phyloP scores from a whole-genome alignment of 2,888 invertebrate species.

The Beris chalybata region DNA sequence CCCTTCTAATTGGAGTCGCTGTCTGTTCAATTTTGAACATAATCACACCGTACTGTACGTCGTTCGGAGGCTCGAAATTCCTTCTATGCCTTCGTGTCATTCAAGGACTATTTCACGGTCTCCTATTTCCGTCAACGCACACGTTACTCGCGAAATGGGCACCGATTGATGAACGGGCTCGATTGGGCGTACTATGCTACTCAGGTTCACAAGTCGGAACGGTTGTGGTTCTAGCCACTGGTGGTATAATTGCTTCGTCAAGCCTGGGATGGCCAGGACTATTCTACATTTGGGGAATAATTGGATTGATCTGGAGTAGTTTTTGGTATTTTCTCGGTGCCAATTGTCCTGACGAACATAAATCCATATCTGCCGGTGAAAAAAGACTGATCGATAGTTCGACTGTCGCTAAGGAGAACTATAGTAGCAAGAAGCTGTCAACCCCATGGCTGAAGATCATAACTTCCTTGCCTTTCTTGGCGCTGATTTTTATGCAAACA shows the following conservation, averaged over 20 bases:
- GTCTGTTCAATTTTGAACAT: slow-evolving; percentile 66
- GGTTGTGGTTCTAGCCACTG: slow-evolving; percentile 64
- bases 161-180: slow-evolving; percentile 64
- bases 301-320: slow-evolving; percentile 59
- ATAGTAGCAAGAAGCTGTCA: background rate
- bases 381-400: slow-evolving; percentile 35
- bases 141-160: slow-evolving; percentile 76
- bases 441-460: slow-evolving; percentile 69
- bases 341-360: slow-evolving; percentile 62
- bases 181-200: slow-evolving; percentile 61
- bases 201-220: slow-evolving; percentile 71
- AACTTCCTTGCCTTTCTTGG: slow-evolving; percentile 67
- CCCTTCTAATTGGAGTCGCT: background rate
- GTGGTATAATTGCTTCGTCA: slow-evolving; percentile 63
- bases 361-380: slow-evolving; percentile 61
- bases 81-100: slow-evolving; percentile 64
- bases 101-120: slow-evolving; percentile 75
- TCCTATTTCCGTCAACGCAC: slow-evolving; percentile 71
- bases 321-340: slow-evolving; percentile 63
- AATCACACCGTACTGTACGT: slow-evolving; percentile 68
- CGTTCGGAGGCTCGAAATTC: slow-evolving; percentile 64
- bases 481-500: slow-evolving; percentile 62
- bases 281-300: slow-evolving; percentile 64
- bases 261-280: slow-evolving; percentile 67
- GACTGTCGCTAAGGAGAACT: too few relatives aligned